Evolutionary conservation across 2,797 vertebrate species (phyloP), one percentile per base, ranked within the genome.

Genomic region (Tapirus indicus): DNA sequence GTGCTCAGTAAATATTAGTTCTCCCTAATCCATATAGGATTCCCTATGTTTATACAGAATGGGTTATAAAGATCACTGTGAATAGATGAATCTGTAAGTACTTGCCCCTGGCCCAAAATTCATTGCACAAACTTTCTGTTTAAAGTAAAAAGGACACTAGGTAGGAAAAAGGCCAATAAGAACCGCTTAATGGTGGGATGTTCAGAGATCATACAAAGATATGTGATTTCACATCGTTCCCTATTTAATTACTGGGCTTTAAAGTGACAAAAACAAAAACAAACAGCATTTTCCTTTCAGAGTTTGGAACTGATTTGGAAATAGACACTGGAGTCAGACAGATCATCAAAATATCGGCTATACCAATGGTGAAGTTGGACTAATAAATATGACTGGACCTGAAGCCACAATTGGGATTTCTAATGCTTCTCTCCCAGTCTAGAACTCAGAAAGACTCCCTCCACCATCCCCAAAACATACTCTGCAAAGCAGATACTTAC

Each of bases 241-340:
- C 10, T 84, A 29, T 35, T 86, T 91, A 66, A 13, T 35, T 41
- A 49, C 29, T 52, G 71, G 10, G 6, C 21, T 49, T 68, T 79
- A 49, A 80, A 74, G 6, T 85, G 38, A 29, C 64, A 47, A 75
- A 44, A 56, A 27, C 6, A 8, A 83, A 92, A 92, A 35, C 9
- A 6, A 52, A 52, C 13, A 14, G 13, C 49, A 52, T 52, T 52
- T 52, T 52, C 27, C 38, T 89, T 74, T 64, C 20, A 84, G 38
- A 84, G 18, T 84, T 16, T 94, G 25, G 32, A 94, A 89, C 12
- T 75, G 9, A 75, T 69, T 78, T 91, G 21, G 25, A 80, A 96
- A 78, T 1, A 56, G 41, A 25, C 35, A 44, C 12, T 78, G 23
- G 47, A 68, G n/a, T 85, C 78, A 72, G 29, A 78, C 11, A 88